phyloP scores from a whole-genome alignment of 2,888 invertebrate species.

The Lasioglossum oenotherae region DNA sequence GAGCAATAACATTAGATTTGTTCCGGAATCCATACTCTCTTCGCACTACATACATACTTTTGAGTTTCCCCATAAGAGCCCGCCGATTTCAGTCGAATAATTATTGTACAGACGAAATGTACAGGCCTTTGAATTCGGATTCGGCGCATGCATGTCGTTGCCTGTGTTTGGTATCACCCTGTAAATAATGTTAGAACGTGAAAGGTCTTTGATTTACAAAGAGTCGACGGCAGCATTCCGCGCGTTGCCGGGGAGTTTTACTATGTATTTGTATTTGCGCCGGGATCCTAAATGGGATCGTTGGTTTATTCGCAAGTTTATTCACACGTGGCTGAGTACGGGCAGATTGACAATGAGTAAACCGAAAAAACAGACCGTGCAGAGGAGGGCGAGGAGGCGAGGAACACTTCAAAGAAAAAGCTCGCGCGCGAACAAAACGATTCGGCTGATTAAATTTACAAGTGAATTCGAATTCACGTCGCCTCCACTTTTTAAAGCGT shows the following conservation, averaged over 20 bases:
- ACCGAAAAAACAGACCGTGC: background rate
- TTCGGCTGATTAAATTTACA: constrained; percentile 4
- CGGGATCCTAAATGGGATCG: background rate
- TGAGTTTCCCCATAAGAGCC: background rate
- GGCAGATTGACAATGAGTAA: constrained; percentile 12
- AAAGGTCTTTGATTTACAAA: constrained; percentile 27
- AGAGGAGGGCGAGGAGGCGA: background rate
- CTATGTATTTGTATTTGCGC: background rate
- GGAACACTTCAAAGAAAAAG: constrained; percentile 6
- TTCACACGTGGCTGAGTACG: constrained; percentile 46
- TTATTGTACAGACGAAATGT: background rate
- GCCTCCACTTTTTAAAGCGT: background rate
- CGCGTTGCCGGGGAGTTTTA: background rate
- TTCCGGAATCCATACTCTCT: background rate
- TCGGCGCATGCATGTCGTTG: background rate
- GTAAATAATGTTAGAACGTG: constrained; percentile 4
- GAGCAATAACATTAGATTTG: background rate
- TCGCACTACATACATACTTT: background rate
- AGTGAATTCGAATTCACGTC: background rate
- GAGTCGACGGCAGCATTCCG: background rate
- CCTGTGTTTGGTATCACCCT: background rate
- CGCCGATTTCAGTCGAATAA: background rate
- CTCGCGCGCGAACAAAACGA: constrained; percentile 5
- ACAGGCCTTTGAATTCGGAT: background rate
- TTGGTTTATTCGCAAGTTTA: constrained; percentile 30